Evolutionary conservation across 2,888 invertebrate species (phyloP).

Genomic region (Drosophila vallismaia): DNA sequence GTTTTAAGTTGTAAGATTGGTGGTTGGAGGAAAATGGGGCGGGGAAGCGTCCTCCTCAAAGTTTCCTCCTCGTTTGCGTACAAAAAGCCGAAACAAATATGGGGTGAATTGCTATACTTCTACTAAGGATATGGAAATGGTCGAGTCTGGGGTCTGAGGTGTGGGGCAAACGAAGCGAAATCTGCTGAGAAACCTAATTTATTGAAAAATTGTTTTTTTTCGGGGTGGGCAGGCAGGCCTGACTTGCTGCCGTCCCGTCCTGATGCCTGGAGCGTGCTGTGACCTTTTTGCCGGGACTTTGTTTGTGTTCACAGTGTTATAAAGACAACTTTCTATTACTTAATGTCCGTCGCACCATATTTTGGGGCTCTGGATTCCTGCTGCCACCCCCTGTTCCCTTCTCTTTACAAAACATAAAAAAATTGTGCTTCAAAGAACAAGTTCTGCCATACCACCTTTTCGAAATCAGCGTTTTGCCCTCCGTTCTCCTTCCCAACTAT

Average conservation of each 20-base stretch:
- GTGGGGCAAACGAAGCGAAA: constrained; percentile 53
- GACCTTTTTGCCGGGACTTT: constrained; percentile 65
- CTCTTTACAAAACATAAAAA: constrained; percentile 12
- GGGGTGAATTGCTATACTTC: constrained; percentile 62
- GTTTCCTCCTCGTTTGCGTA: constrained; percentile 68
- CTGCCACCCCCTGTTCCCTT: not conserved
- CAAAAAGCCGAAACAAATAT: constrained; percentile 69
- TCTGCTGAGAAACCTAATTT: constrained; percentile 83
- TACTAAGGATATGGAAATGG: constrained; percentile 55
- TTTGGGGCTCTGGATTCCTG: constrained; percentile 8
- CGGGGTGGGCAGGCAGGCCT: constrained; percentile 68
- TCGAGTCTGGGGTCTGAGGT: constrained; percentile 18
- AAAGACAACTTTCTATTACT: constrained; percentile 80
- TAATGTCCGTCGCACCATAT: constrained; percentile 70
- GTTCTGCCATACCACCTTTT: constrained; percentile 44
- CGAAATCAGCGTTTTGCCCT: not conserved
- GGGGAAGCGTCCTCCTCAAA: constrained; percentile 39
- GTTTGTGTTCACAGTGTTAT: constrained; percentile 75
- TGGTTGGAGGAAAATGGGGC: constrained; percentile 1
- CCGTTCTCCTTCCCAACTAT: not conserved
- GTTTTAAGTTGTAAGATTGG: not conserved
- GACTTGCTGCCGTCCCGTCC: constrained; percentile 47
- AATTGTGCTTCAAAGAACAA: constrained; percentile 70
- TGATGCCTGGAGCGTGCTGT: constrained; percentile 61
- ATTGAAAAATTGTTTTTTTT: constrained; percentile 80